A percentile compares a stretch with the other conserved stretches of the same genome.
Evolutionary conservation across 2,888 invertebrate genomes (phyloP).

Genomic region (Cosmopolites sordidus): DNA sequence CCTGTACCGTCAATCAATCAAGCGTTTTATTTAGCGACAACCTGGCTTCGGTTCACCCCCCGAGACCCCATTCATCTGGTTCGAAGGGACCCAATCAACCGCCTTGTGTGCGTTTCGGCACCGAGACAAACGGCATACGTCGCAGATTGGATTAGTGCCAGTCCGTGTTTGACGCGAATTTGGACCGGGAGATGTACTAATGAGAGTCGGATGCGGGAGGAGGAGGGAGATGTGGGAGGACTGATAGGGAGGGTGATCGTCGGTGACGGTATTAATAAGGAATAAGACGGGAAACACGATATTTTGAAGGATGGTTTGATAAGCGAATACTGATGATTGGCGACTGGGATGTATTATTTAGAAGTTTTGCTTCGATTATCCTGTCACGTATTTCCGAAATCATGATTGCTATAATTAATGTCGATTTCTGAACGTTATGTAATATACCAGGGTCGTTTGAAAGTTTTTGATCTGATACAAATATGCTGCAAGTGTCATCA

Average conservation of each 20-base stretch:
- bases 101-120: slow-evolving; percentile 10
- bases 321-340: not conserved
- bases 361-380: too few species aligned
- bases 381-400: too few species aligned
- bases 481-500: too few species aligned
- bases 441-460: too few species aligned
- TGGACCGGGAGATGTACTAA: slow-evolving; percentile 4
- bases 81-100: slow-evolving; percentile 9
- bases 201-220: not conserved
- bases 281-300: not conserved
- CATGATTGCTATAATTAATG: too few species aligned
- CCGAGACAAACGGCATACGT: slow-evolving; percentile 12
- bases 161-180: slow-evolving; percentile 12
- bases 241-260: too few species aligned
- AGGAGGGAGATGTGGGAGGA: not conserved
- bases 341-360: too few species aligned
- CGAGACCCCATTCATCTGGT: not conserved
- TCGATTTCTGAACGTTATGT: too few species aligned
- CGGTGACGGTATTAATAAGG: not conserved
- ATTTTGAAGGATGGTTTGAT: not conserved
- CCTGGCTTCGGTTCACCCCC: not conserved
- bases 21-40: not conserved
- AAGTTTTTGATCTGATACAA: too few species aligned
- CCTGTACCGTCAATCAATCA: too few species aligned
- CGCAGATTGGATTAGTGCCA: slow-evolving; percentile 10